A percentile compares a stretch with the other conserved stretches of the same genome.
Evolutionary conservation across 2,888 invertebrate species (phyloP).

Genomic region (Patella pellucida): DNA sequence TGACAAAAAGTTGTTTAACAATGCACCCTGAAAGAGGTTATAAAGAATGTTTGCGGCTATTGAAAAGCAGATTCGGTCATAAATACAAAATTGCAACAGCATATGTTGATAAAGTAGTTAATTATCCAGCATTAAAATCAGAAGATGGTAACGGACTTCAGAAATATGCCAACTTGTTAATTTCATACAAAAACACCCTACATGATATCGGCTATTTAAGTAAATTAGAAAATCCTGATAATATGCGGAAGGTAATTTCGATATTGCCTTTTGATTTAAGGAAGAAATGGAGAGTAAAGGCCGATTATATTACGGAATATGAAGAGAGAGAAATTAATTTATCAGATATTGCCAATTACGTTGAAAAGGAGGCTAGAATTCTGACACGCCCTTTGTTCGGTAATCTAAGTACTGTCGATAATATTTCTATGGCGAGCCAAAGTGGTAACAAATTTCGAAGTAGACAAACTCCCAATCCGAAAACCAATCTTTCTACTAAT

Average conservation of each 20-base stretch:
- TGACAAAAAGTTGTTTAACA: not conserved
- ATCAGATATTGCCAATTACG: not conserved
- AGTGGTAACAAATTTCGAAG: too few relatives aligned
- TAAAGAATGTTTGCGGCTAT: not conserved
- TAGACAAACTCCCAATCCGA: too few relatives aligned
- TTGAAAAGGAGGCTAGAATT: not conserved
- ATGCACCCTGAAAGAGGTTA: not conserved
- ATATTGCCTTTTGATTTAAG: not conserved
- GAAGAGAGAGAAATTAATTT: too few relatives aligned
- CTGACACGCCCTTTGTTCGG: not conserved
- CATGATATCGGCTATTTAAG: not conserved
- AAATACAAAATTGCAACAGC: not conserved
- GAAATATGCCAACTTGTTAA: not conserved
- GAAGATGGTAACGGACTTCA: constrained; percentile 2
- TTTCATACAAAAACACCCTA: not conserved
- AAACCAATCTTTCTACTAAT: too few relatives aligned
- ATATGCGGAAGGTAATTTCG: not conserved
- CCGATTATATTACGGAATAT: not conserved
- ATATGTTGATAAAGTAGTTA: not conserved
- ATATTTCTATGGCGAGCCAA: too few relatives aligned
- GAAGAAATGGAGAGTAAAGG: constrained; percentile 3
- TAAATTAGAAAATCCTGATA: not conserved
- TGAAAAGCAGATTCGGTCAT: constrained; percentile 3
- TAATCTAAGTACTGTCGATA: not conserved
- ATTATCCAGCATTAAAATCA: not conserved